These are phyloP conservation scores for Chloroceryle aenea DNA, from an alignment of 2,113 vertebrate species.

Conservation along the genomic window DNA sequence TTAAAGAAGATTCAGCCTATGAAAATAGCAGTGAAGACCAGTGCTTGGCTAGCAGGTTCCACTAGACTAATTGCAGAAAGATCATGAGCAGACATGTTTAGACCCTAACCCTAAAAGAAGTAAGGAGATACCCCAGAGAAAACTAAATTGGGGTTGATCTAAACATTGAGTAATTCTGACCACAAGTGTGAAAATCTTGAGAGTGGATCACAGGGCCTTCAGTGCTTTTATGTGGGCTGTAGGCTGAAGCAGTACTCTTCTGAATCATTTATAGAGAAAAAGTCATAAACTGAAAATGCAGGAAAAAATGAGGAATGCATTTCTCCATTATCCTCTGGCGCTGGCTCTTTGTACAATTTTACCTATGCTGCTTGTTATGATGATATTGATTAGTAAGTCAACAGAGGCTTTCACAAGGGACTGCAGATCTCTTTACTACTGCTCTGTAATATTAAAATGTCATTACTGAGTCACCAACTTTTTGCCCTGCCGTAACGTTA, in stretches of 20 bases:
- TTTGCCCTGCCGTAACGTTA: constrained; percentile 74
- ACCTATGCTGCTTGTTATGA: constrained; percentile 75
- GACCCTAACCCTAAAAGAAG: background rate
- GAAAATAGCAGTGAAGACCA: background rate
- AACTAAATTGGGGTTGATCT: background rate
- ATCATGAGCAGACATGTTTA: background rate
- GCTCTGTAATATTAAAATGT: constrained; percentile 79
- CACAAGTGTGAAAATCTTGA: background rate
- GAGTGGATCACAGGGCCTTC: background rate
- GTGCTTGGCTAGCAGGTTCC: background rate
- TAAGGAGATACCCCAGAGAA: background rate
- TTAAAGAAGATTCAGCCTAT: background rate
- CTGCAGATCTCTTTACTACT: constrained; percentile 70
- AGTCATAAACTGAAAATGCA: constrained; percentile 7
- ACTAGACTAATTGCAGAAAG: background rate
- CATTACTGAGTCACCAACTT: constrained; percentile 76
- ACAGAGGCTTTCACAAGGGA: constrained; percentile 74
- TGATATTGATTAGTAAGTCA: constrained; percentile 82
- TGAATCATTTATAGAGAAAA: constrained; percentile 44
- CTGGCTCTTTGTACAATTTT: constrained; percentile 64
- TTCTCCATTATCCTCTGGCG: constrained; percentile 70
- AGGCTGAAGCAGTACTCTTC: background rate
- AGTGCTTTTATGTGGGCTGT: background rate
- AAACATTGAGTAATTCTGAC: background rate
- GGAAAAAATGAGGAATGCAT: constrained; percentile 22